Conservation (phyloP, 2,888 invertebrate species). For the Eurois occulta region DNA sequence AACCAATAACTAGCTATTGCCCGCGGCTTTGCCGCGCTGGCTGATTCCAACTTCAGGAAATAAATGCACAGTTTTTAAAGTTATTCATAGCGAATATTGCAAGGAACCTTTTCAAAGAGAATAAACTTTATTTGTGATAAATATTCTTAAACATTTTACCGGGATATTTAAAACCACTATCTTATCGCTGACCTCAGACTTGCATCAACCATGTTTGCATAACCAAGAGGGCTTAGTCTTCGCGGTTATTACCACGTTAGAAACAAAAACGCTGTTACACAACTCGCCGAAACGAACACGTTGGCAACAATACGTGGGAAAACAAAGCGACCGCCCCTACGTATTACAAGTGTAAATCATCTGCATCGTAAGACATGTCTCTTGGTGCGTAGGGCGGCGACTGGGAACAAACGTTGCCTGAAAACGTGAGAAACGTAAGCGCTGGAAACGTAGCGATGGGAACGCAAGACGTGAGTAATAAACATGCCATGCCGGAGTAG, state of each 20-base stretch:
- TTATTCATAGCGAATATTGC: too few species aligned
- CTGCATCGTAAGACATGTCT: slow-evolving; percentile 9
- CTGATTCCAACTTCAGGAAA: too few species aligned
- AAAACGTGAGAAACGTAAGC: slow-evolving; percentile 25
- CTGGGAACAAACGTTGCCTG: slow-evolving; percentile 2
- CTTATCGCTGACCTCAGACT: too few species aligned
- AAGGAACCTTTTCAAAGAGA: too few species aligned
- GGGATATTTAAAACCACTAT: too few species aligned
- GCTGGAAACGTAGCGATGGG: slow-evolving; percentile 28
- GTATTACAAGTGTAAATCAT: slow-evolving; percentile 9
- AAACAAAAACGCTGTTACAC: slow-evolving; percentile 18
- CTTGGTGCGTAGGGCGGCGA: background rate
- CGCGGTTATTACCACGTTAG: slow-evolving; percentile 9
- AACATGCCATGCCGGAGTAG: background rate
- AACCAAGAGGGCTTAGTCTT: slow-evolving; percentile 7
- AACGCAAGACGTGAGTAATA: slow-evolving; percentile 7
- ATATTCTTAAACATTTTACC: too few species aligned
- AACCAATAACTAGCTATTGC: too few species aligned
- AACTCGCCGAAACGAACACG: slow-evolving; percentile 22
- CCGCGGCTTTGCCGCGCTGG: too few species aligned
- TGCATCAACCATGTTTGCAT: background rate
- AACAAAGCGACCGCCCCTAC: background rate
- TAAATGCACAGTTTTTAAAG: too few species aligned
- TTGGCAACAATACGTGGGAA: slow-evolving; percentile 14
- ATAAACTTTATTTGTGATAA: too few species aligned